These are phyloP conservation scores for Lasaia peninsularis DNA, from an alignment of 1,140 invertebrate species.

Conservation along the genomic window DNA sequence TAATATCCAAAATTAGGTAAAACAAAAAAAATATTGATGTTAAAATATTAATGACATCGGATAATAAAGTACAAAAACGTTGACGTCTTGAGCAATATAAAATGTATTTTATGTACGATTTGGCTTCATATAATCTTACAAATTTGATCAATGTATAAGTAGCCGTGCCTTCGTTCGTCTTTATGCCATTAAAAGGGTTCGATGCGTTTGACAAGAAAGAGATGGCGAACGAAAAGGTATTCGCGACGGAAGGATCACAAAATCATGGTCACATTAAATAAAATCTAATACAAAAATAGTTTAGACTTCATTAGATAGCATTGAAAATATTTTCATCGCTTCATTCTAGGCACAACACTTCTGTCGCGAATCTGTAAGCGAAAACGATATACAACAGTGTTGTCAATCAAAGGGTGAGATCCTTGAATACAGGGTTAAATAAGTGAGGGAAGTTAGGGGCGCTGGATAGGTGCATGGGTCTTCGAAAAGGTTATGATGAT, in stretches of 20 bases:
- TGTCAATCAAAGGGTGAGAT: conserved; percentile 26
- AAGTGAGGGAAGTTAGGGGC: conserved; percentile 25
- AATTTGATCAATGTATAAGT: conserved; percentile 64
- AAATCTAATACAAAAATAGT: neutral
- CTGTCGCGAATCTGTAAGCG: conserved; percentile 2
- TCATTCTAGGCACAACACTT: neutral
- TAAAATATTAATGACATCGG: conserved; percentile 73
- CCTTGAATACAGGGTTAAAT: conserved; percentile 46
- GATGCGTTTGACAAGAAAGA: conserved; percentile 40
- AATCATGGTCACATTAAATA: neutral
- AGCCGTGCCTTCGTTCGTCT: conserved; percentile 74
- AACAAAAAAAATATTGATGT: conserved; percentile 64
- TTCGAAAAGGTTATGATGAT: conserved; percentile 14
- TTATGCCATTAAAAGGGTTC: conserved; percentile 50
- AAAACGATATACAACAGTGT: conserved; percentile 21
- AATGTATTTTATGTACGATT: conserved; percentile 68
- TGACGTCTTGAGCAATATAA: conserved; percentile 65
- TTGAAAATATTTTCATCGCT: neutral
- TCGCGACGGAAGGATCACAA: conserved; percentile 20
- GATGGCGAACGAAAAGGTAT: conserved; percentile 35
- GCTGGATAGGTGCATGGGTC: conserved; percentile 26
- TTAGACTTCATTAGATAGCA: too few species aligned
- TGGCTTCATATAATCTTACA: conserved; percentile 54
- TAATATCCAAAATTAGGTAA: conserved; percentile 53
- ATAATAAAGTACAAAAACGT: conserved; percentile 72